Conservation (phyloP, 2,888 invertebrate genomes). For the Apomyelois bistriatella region DNA sequence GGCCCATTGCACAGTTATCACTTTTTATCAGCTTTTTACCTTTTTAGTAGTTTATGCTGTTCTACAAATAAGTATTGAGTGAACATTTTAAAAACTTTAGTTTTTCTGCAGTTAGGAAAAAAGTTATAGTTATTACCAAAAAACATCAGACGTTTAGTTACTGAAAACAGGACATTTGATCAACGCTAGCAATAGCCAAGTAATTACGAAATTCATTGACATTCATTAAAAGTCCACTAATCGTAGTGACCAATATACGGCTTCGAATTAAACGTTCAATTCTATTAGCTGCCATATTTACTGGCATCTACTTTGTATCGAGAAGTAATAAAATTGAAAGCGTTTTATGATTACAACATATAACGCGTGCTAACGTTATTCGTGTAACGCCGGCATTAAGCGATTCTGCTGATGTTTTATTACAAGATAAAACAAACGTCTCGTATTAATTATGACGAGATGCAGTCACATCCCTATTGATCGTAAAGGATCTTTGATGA, state of each 20-base stretch:
- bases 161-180: not conserved
- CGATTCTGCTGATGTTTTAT: conserved; percentile 71
- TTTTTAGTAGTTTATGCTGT: too few relatives aligned
- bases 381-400: conserved; percentile 52
- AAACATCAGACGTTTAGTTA: not conserved
- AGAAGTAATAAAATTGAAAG: conserved; percentile 46
- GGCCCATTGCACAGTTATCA: too few relatives aligned
- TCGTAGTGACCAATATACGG: conserved; percentile 43
- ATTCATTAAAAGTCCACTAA: conserved; percentile 48
- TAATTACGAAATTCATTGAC: conserved; percentile 49
- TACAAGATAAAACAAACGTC: conserved; percentile 77
- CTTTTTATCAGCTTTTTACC: too few relatives aligned
- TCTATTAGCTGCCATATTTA: conserved; percentile 37
- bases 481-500: conserved; percentile 76
- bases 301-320: conserved; percentile 36
- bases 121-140: too few relatives aligned
- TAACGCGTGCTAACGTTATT: conserved; percentile 45
- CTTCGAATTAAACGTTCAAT: conserved; percentile 43
- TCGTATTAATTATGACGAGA: conserved; percentile 74
- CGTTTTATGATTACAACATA: conserved; percentile 57
- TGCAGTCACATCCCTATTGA: conserved; percentile 68
- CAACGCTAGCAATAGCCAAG: conserved; percentile 39
- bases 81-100: too few relatives aligned
- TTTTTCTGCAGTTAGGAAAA: too few relatives aligned
- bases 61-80: too few relatives aligned